Conservation (phyloP, 2,113 vertebrate species). For the Sitta europaea region DNA sequence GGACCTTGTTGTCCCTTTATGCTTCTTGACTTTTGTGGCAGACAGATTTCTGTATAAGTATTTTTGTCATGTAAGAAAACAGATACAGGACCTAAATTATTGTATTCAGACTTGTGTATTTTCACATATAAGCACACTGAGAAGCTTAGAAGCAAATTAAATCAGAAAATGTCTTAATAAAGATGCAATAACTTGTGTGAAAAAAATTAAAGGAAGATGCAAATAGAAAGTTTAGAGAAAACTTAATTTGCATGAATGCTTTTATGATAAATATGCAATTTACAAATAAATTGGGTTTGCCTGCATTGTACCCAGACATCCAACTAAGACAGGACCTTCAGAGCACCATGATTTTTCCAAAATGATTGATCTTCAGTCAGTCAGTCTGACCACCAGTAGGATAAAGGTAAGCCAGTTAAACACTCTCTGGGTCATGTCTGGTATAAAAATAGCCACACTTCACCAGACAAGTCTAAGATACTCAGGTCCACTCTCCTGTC, state of each 20-base stretch:
- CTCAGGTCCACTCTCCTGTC: neutral
- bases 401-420: neutral
- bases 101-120: neutral
- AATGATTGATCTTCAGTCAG: neutral
- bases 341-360: neutral
- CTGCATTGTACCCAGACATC: neutral
- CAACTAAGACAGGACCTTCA: neutral
- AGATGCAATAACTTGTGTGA: neutral
- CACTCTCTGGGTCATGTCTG: neutral
- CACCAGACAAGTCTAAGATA: neutral
- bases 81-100: neutral
- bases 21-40: neutral
- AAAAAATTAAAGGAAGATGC: neutral
- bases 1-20: neutral
- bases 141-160: neutral
- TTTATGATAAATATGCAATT: neutral
- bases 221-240: neutral
- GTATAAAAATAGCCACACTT: neutral
- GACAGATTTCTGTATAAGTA: neutral
- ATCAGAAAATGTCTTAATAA: neutral
- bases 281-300: neutral
- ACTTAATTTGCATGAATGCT: neutral
- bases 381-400: neutral
- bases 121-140: neutral
- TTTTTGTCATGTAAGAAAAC: neutral